Conservation (phyloP, 2,797 vertebrate genomes). For the Aphelocoma californica region DNA sequence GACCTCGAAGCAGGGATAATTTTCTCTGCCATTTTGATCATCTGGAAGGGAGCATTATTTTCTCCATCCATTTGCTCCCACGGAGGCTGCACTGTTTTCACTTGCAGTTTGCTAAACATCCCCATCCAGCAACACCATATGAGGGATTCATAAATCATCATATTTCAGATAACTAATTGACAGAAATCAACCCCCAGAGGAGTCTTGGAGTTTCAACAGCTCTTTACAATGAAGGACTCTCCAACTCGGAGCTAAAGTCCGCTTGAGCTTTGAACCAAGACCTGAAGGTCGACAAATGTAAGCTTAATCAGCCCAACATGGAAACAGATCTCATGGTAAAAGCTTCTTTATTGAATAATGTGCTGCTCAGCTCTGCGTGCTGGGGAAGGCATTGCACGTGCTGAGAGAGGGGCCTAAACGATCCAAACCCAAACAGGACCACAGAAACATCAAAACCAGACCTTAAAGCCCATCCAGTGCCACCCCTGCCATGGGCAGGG, state of each 20-base stretch:
- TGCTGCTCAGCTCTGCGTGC: neutral
- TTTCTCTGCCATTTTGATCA: neutral
- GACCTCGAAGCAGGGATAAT: neutral
- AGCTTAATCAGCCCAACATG: neutral
- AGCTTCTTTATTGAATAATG: neutral
- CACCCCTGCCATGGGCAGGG: neutral
- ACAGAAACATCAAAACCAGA: neutral
- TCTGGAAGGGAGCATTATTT: neutral
- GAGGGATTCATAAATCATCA: conserved; percentile 37
- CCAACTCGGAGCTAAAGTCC: neutral
- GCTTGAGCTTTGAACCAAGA: conserved; percentile 29
- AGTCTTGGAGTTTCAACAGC: conserved; percentile 30
- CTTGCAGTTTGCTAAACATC: neutral
- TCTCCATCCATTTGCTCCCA: neutral
- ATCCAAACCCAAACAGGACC: neutral
- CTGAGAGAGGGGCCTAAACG: neutral
- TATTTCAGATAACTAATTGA: conserved; percentile 27
- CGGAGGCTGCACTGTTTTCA: neutral
- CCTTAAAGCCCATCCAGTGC: accelerated
- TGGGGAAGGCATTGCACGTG: neutral
- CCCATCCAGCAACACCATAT: neutral
- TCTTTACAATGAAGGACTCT: conserved; percentile 37
- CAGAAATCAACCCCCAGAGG: conserved; percentile 33
- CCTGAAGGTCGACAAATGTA: conserved; percentile 11
- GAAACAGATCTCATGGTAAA: neutral